phyloP scores from a whole-genome alignment of 2,113 vertebrate genomes.

The Sapayoa aenigma region DNA sequence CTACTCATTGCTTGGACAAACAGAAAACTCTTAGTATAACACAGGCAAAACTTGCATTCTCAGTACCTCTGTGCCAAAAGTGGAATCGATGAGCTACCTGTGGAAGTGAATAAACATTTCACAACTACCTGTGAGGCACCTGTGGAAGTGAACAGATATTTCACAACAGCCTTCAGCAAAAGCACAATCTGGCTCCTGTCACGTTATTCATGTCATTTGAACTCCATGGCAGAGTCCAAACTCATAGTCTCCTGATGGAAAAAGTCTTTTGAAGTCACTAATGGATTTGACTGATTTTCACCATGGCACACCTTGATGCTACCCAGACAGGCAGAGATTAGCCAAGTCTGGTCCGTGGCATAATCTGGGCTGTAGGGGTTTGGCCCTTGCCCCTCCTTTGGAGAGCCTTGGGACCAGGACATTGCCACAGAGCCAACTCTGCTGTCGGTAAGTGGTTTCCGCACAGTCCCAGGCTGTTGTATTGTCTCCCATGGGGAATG shows the following conservation, averaged over 20 bases:
- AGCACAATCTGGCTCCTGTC: background rate
- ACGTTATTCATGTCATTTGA: background rate
- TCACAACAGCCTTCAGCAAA: background rate
- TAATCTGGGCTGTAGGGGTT: background rate
- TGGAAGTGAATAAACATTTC: background rate
- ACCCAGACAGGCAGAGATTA: background rate
- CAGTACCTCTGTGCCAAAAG: background rate
- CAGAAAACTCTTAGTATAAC: background rate
- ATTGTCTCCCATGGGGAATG: background rate
- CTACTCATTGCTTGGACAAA: background rate
- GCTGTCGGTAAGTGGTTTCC: background rate
- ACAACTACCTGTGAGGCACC: background rate
- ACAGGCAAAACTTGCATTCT: background rate
- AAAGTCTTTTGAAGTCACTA: background rate
- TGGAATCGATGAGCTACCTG: background rate
- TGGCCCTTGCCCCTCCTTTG: background rate
- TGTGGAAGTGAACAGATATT: background rate
- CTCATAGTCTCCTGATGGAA: background rate
- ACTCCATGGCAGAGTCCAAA: background rate
- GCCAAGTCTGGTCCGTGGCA: rapidly evolving
- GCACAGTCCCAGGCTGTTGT: background rate
- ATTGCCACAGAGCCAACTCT: background rate
- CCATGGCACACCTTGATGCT: background rate
- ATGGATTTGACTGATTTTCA: background rate
- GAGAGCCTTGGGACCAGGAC: background rate